Conservation (phyloP, 2,113 vertebrate genomes). For the Grammomys surdaster region DNA sequence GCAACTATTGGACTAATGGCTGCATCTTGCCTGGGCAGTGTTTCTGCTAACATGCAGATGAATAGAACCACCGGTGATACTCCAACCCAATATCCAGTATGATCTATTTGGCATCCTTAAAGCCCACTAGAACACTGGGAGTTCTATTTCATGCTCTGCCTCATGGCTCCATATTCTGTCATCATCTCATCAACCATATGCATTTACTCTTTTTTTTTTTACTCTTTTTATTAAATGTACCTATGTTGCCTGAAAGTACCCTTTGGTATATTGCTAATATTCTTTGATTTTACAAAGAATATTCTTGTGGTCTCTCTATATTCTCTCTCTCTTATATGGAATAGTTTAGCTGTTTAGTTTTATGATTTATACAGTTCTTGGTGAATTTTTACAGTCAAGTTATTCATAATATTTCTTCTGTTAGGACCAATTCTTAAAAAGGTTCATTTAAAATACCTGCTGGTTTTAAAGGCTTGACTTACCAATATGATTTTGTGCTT, state of each 20-base stretch:
- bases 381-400: not conserved
- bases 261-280: not conserved
- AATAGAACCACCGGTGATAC: not conserved
- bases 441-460: not conserved
- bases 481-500: not conserved
- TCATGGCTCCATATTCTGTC: too few species aligned
- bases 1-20: not conserved
- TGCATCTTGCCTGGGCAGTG: not conserved
- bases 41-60: not conserved
- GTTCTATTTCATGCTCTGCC: not conserved
- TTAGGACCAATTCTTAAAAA: not conserved
- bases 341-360: not conserved
- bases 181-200: not conserved
- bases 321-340: not conserved
- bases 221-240: not conserved
- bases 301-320: not conserved
- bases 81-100: too few species aligned
- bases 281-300: not conserved
- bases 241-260: not conserved
- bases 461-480: not conserved
- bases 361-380: not conserved
- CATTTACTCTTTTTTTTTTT: too few species aligned
- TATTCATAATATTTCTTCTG: not conserved
- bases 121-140: not conserved
- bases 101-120: not conserved